Base-by-base conservation (phyloP, 2,113 vertebrate species). In the Charadrius vociferus region DNA sequence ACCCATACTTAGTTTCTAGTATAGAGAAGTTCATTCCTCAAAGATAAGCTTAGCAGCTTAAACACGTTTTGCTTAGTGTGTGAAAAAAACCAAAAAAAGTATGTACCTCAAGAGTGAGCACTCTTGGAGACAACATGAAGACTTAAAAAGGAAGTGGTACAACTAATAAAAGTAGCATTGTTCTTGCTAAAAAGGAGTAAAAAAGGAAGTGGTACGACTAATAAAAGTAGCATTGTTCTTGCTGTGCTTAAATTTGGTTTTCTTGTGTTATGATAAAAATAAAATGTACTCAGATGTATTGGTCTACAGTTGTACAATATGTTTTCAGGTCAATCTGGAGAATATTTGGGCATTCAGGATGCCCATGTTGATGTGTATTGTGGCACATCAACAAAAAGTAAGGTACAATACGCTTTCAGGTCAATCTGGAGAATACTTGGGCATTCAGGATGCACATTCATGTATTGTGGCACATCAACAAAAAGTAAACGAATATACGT, bases 291-390 rank as follows among this genome's bases (percentile, higher is more conserved):
- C 30, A 63, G 8, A 61, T 43, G 3, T 24, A 49, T 32, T 21
- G 3, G 16, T 24, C 29, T 59, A 41, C 23, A 20, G 20, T 26
- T 84, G 36, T 37, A 15, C 10, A 70, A 5, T 29, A 53, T 32
- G 1, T 59, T 70, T 24, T 59, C 32, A 21, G 18, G 9, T 78
- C 1, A 2, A 36, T 43, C 37, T 62, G 21, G 8, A 49, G 17
- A 77, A 20, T 34, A 72, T 73, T 8, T 88, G 32, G 37, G 20
- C 23, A 39, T 55, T 63, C 27, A 53, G 63, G 9, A 74, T 79
- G 47, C 9, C 39, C 23, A 65, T n/a, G n/a, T 47, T 56, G 1
- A 0, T 56, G 0, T 34, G 23, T 23, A n/a, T 8, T n/a, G 26
- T 56, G 20, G 47, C 79, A 55, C 19, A 61, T 17, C 32, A 70